Base-by-base conservation (phyloP, 2,113 vertebrate species). In the Labeo catla region DNA sequence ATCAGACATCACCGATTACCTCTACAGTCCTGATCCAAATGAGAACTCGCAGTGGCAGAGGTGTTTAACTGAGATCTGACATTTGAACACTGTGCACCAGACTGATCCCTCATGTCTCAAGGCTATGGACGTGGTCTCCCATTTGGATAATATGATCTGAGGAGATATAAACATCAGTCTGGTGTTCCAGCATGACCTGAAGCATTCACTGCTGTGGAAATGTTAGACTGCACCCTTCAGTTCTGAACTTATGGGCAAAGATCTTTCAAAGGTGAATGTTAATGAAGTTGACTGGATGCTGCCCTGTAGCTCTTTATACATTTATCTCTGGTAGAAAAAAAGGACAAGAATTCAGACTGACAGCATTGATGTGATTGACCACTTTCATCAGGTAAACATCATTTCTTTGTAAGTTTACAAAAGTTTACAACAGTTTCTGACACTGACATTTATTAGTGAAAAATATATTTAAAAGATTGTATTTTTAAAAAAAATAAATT, bases 21-120 rank as follows among this genome's bases (percentile, higher is more conserved):
- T 39, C n/a, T 57, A 7, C 9, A 4, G 23, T 73, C 47, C n/a
- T 21, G 47, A 76, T 81, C 23, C n/a, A 9, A 36, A 81, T 19
- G 76, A 84, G 39, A 54, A 85, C 49, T 81, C 45, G 11, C 59
- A 49, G 39, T 61, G 72, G 81, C 79, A 88, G 43, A 84, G 21
- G 45, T 57, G 66, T 34, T 52, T 57, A 76, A 59, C 39, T 8
- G 13, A 73, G 39, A 78, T 66, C 72, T 86, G 63, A 66, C 79
- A 73, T 88, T 73, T 76, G 70, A 87, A 80, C 16, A 45, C 50
- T 57, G 16, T 23, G 57, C 61, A 81, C 70, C 39, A 13, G 80
- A 65, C 39, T 54, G 80, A 78, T 43, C 65, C 81, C 66, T 13
- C 16, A 5, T 39, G 81, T 34, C 81, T 39, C 5, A 9, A 54